Conservation (phyloP, 1,140 invertebrate genomes). For the Batillaria attramentaria region DNA sequence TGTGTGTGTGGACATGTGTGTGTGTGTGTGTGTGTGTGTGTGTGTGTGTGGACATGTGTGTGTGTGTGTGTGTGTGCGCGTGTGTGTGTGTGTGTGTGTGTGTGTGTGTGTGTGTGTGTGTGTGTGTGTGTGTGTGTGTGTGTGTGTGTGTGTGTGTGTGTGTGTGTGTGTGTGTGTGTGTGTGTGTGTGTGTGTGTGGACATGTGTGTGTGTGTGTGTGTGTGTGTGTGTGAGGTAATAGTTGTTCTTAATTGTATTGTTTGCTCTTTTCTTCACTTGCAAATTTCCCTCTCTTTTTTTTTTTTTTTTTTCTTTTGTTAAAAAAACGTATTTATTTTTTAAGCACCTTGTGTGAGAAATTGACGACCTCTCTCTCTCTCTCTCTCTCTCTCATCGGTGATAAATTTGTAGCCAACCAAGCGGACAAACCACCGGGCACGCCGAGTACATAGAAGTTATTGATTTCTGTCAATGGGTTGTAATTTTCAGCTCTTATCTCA, state of each 20-base stretch:
- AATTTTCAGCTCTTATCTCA: too few relatives aligned
- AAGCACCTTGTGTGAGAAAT: not conserved
- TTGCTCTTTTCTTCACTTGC: not conserved
- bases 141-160: conserved; percentile 8
- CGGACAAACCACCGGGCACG: too few relatives aligned
- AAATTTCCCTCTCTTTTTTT: not conserved
- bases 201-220: not conserved
- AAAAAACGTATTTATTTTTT: not conserved
- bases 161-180: conserved; percentile 2
- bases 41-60: not conserved
- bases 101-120: conserved; percentile 14
- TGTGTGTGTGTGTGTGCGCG: not conserved
- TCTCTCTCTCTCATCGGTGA: too few relatives aligned
- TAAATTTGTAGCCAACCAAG: too few relatives aligned
- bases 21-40: not conserved
- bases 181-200: not conserved
- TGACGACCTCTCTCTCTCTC: not conserved
- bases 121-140: not conserved
- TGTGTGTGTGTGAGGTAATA: not conserved
- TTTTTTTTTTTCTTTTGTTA: not conserved
- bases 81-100: conserved; percentile 5
- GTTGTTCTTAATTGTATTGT: not conserved
- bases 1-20: not conserved
- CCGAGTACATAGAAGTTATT: too few relatives aligned
- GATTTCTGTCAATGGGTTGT: too few relatives aligned